phyloP scores from a whole-genome alignment of 2,113 vertebrate species.

The Rhipidura dahli region DNA sequence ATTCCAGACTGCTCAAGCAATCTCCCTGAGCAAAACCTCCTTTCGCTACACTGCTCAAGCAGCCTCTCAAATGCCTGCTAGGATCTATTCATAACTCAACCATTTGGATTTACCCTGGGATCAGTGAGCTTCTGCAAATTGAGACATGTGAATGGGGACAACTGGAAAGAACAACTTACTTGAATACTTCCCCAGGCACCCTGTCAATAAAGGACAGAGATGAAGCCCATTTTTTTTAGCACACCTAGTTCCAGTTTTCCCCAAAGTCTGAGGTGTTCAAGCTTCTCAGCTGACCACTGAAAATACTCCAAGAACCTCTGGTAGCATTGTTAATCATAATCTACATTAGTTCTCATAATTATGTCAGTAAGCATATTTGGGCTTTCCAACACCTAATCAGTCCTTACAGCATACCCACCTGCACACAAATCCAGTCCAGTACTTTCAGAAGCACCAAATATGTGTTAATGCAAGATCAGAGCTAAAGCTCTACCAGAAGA shows the following conservation, averaged over 20 bases:
- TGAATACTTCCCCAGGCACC: not conserved
- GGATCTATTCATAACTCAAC: not conserved
- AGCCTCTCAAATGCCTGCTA: not conserved
- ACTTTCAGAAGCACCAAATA: not conserved
- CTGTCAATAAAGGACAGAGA: not conserved
- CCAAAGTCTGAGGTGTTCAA: not conserved
- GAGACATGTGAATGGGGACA: fast-evolving
- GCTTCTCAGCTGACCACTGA: not conserved
- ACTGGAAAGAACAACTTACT: not conserved
- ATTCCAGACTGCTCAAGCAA: not conserved
- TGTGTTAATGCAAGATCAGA: not conserved
- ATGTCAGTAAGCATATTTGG: not conserved
- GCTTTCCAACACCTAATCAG: not conserved
- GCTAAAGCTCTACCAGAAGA: not conserved
- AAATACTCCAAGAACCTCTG: not conserved
- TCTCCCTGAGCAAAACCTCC: not conserved
- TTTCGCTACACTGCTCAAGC: not conserved
- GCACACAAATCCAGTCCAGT: not conserved
- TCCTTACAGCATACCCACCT: not conserved
- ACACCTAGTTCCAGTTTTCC: not conserved
- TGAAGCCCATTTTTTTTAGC: fast-evolving
- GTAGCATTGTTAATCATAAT: not conserved
- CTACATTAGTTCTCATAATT: not conserved
- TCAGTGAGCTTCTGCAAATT: not conserved
- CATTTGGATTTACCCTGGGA: not conserved